Base-by-base conservation (phyloP, 2,888 invertebrate genomes). In the Oasisia sp. region DNA sequence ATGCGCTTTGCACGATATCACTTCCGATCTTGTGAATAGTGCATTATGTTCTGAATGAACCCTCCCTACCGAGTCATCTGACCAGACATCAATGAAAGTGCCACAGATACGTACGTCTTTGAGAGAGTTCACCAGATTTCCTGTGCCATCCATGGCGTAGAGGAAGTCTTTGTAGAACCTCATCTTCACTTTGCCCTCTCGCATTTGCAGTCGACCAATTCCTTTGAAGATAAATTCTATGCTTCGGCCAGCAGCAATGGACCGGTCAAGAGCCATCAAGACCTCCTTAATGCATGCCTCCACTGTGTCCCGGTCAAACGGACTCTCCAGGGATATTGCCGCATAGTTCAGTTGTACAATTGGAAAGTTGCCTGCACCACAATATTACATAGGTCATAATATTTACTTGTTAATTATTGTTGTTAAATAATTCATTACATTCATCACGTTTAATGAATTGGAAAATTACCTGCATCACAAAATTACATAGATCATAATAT, bases 91-190 rank as follows among this genome's bases (percentile, higher is more conserved):
- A n/a, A n/a, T 58, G 58, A 74, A 27, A 27, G n/a, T 9, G 50
- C 9, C 27, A 74, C n/a, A 74, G 27, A 19, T 90, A 90, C 90
- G 27, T 94, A 96, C 96, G 94, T 96, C 96, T 94, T 96, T 95
- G 94, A 96, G 94, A n/a, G 96, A 94, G 91, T 95, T 95, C 45
- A 96, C 92, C 11, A 96, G 94, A 92, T 95, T 95, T 19, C 96
- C 96, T 90, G 95, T 95, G 12, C 95, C 95, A 94, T 96, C 96
- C 95, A 96, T 95, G 89, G 94, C 95, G 93, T 95, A 96, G 45
- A 96, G 94, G 93, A 96, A 96, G 58, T 96, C 96, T 93, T 96
- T 96, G 93, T 95, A 96, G 93, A 96, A 96, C 94, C 95, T 96
- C 96, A 96, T 96, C 94, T 96, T 96, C 7, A 96, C 95, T 92